Percentiles rank a stretch among this genome's conserved stretches.
Evolutionary conservation across 2,113 vertebrate genomes (phyloP).

Genomic region (Mormyrus iriodes): DNA sequence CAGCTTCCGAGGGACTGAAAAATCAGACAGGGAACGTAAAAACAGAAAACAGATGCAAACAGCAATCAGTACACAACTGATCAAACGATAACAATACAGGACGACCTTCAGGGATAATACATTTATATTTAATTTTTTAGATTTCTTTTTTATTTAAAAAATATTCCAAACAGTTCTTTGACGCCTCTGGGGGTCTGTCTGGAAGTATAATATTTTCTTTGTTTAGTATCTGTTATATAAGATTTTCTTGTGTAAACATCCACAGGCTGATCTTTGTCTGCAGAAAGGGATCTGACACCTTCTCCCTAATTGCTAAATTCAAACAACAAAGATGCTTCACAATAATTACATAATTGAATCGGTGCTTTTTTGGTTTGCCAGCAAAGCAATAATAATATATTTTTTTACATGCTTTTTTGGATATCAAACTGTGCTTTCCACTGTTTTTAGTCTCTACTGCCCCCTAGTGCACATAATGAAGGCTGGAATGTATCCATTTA

Average conservation of each 20-base stretch:
- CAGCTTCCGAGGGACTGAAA: neutral
- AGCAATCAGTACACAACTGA: neutral
- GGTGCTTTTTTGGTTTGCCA: neutral
- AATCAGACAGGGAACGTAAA: neutral
- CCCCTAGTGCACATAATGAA: slow-evolving; percentile 25
- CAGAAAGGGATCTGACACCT: neutral
- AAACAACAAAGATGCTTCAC: neutral
- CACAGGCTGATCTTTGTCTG: neutral
- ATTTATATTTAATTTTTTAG: neutral
- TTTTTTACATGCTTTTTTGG: neutral
- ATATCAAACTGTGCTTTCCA: neutral
- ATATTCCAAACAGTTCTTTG: neutral
- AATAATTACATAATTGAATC: slow-evolving; percentile 4
- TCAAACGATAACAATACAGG: neutral
- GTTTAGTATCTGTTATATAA: neutral
- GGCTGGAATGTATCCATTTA: neutral
- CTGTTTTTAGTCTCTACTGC: slow-evolving; percentile 30
- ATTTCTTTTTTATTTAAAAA: neutral
- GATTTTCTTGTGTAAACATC: neutral
- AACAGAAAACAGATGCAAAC: neutral
- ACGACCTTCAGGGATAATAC: neutral
- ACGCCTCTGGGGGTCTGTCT: neutral
- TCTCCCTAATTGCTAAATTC: neutral
- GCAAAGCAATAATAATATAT: neutral
- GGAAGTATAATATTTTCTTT: neutral